These are phyloP conservation scores for Leptinotarsa tumamoca DNA, from an alignment of 2,888 invertebrate species.

Conservation along the genomic window DNA sequence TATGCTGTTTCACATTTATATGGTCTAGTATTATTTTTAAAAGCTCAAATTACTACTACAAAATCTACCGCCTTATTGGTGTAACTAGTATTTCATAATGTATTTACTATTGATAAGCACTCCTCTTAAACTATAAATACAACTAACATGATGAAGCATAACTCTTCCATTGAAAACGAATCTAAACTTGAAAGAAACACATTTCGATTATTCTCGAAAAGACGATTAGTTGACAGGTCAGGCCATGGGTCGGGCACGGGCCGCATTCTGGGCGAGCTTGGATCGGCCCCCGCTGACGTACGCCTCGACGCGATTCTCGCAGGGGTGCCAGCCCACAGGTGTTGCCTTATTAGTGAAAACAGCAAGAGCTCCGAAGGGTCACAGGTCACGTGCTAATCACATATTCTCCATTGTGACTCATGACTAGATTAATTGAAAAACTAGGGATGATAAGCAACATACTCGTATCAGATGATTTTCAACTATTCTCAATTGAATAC, in stretches of 20 bases:
- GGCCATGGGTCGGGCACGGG: constrained; percentile 26
- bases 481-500: neutral
- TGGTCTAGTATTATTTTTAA: too few relatives aligned
- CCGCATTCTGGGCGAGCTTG: constrained; percentile 20
- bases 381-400: constrained; percentile 11
- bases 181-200: neutral
- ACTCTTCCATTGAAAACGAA: constrained; percentile 2
- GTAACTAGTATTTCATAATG: too few relatives aligned
- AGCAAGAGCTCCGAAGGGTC: constrained; percentile 14
- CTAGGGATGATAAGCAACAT: constrained; percentile 1
- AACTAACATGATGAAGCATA: neutral
- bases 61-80: too few relatives aligned
- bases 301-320: constrained; percentile 13
- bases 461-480: neutral
- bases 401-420: neutral
- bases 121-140: constrained; percentile 18
- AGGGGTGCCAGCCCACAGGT: constrained; percentile 25
- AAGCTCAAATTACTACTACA: too few relatives aligned
- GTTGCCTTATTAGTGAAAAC: constrained; percentile 28
- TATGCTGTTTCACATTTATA: too few relatives aligned
- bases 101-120: constrained; percentile 27
- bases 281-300: constrained; percentile 13
- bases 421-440: constrained; percentile 11
- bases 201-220: constrained; percentile 1
- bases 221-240: constrained; percentile 2